Evolutionary conservation across 2,113 vertebrate species (phyloP).

Genomic region (Malaclemys terrapin): DNA sequence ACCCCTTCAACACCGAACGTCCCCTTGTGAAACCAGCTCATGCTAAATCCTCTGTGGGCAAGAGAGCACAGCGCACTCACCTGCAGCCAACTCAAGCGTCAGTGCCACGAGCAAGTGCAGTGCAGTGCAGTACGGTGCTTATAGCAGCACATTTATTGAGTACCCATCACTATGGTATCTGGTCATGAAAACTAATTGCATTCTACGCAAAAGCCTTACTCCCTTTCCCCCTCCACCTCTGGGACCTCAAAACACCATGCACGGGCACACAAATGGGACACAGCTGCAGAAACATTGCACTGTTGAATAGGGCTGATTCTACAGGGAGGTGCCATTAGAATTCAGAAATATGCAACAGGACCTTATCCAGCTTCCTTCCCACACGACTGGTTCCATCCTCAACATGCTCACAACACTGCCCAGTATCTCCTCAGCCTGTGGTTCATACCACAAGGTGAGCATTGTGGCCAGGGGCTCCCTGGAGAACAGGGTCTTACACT

Average conservation of each 20-base stretch:
- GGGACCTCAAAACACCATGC: background rate
- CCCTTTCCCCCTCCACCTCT: background rate
- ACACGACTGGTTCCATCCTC: background rate
- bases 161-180: background rate
- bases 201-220: background rate
- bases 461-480: no score
- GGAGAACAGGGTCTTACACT: no score
- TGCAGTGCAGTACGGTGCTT: background rate
- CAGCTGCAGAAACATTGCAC: background rate
- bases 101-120: background rate
- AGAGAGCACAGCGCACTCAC: background rate
- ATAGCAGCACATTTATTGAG: fast-evolving
- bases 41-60: no score
- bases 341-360: background rate
- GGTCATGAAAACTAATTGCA: background rate
- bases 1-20: background rate
- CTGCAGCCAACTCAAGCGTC: background rate
- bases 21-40: background rate
- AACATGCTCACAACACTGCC: background rate
- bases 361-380: background rate
- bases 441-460: no score
- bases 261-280: background rate
- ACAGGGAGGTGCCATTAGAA: background rate
- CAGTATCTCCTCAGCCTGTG: background rate
- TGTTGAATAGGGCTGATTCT: background rate